Evolutionary conservation across 2,113 vertebrate species (phyloP).

Genomic region (Polypterus senegalus): DNA sequence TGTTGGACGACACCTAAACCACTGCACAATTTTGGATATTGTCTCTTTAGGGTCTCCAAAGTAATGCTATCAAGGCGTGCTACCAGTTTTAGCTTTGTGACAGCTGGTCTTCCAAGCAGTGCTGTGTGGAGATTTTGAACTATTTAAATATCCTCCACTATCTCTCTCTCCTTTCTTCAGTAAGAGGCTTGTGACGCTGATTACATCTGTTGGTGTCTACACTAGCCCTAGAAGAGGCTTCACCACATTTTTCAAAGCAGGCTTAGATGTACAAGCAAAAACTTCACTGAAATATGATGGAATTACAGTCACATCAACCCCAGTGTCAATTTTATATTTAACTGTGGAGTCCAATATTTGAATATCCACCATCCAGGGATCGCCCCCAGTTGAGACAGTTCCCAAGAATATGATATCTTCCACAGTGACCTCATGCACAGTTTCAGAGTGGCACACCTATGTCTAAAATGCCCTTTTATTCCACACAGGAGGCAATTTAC

Average conservation of each 20-base stretch:
- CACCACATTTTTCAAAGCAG: neutral
- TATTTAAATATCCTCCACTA: conserved; percentile 1
- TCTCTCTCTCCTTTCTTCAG: neutral
- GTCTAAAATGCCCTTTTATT: too few relatives aligned
- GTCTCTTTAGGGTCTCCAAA: neutral
- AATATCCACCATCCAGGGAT: neutral
- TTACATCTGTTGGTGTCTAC: neutral
- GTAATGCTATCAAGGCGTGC: neutral
- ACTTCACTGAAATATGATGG: too few relatives aligned
- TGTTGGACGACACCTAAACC: conserved; percentile 4
- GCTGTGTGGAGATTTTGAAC: neutral
- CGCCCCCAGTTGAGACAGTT: neutral
- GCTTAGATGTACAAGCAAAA: neutral
- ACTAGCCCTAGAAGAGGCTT: neutral
- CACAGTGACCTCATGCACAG: neutral
- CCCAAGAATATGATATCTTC: conserved; percentile 1
- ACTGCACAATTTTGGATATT: conserved; percentile 4
- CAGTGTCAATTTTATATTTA: conserved; percentile 4
- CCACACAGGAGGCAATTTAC: too few relatives aligned
- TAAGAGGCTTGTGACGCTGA: neutral
- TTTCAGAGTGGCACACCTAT: too few relatives aligned
- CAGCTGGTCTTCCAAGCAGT: neutral
- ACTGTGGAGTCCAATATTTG: neutral
- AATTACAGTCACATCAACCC: neutral
- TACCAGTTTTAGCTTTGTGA: conserved; percentile 1